These are phyloP conservation scores for Calephelis virginiensis DNA, from an alignment of 1,140 invertebrate genomes.

Conservation along the genomic window DNA sequence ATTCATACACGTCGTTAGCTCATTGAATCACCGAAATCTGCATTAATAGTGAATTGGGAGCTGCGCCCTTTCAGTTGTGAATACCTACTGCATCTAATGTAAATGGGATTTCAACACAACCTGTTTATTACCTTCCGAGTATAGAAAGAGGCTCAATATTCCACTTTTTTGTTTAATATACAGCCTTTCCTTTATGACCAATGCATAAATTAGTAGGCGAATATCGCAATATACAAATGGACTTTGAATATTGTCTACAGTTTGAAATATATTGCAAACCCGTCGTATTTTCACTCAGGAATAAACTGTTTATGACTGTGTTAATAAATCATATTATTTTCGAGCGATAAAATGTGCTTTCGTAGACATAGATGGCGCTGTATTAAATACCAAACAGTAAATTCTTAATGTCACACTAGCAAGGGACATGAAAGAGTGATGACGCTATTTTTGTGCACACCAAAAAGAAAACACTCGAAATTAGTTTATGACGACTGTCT, in stretches of 20 bases:
- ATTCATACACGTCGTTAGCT: slow-evolving; percentile 36
- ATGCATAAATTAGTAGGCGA: too few relatives aligned
- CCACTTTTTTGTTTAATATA: neutral
- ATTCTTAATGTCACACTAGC: slow-evolving; percentile 71
- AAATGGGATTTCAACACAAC: slow-evolving; percentile 18
- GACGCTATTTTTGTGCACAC: slow-evolving; percentile 69
- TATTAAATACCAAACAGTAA: slow-evolving; percentile 51
- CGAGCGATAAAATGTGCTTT: neutral
- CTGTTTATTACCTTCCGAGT: neutral
- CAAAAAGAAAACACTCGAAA: slow-evolving; percentile 76
- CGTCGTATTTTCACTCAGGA: neutral
- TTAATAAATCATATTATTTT: neutral
- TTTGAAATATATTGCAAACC: too few relatives aligned
- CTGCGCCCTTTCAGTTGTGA: slow-evolving; percentile 14
- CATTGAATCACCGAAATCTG: slow-evolving; percentile 45
- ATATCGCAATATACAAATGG: too few relatives aligned
- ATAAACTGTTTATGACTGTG: neutral
- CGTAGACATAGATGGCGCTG: slow-evolving; percentile 56
- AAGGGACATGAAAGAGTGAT: slow-evolving; percentile 73
- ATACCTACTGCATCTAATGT: slow-evolving; percentile 7
- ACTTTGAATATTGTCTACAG: too few relatives aligned
- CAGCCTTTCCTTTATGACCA: neutral
- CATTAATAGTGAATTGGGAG: slow-evolving; percentile 43
- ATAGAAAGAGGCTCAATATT: neutral
- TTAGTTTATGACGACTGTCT: slow-evolving; percentile 77